Evolutionary conservation across 2,113 vertebrate genomes (phyloP).

Genomic region (Calyptomena viridis): DNA sequence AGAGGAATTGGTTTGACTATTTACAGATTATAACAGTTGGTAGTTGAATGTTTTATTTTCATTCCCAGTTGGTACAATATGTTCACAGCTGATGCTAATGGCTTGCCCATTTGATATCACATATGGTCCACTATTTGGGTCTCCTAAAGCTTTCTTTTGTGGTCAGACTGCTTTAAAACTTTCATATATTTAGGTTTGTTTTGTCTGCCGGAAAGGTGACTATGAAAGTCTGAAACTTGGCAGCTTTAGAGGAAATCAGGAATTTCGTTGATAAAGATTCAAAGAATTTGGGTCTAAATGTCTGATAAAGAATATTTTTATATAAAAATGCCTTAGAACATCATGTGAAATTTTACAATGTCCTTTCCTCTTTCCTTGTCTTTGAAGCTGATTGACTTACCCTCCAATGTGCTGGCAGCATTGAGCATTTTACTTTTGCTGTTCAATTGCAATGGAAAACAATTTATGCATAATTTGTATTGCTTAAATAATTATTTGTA

Average conservation of each 20-base stretch:
- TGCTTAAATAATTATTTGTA: background rate
- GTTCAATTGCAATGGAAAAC: background rate
- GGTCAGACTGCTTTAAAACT: slow-evolving; percentile 63
- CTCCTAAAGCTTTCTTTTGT: slow-evolving; percentile 73
- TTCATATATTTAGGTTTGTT: slow-evolving; percentile 48
- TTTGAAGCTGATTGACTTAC: slow-evolving; percentile 30
- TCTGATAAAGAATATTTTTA: slow-evolving; percentile 42
- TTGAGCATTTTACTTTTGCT: background rate
- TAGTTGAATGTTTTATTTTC: slow-evolving; percentile 81
- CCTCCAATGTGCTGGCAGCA: background rate
- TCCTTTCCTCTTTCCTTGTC: background rate
- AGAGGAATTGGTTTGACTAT: slow-evolving; percentile 72
- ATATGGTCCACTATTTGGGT: slow-evolving; percentile 76
- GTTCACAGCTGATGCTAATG: slow-evolving; percentile 80
- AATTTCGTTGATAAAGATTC: slow-evolving; percentile 27
- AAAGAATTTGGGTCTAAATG: slow-evolving; percentile 51
- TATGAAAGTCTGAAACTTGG: slow-evolving; percentile 24
- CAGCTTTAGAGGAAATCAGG: slow-evolving; percentile 32
- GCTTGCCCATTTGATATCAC: slow-evolving; percentile 80
- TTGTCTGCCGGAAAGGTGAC: slow-evolving; percentile 53
- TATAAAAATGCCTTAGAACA: background rate
- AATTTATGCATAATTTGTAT: background rate
- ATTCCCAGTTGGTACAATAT: slow-evolving; percentile 80
- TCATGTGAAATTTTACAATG: background rate
- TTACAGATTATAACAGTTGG: slow-evolving; percentile 79